phyloP scores from a whole-genome alignment of 2,113 vertebrate genomes.

The Alligator mississippiensis region DNA sequence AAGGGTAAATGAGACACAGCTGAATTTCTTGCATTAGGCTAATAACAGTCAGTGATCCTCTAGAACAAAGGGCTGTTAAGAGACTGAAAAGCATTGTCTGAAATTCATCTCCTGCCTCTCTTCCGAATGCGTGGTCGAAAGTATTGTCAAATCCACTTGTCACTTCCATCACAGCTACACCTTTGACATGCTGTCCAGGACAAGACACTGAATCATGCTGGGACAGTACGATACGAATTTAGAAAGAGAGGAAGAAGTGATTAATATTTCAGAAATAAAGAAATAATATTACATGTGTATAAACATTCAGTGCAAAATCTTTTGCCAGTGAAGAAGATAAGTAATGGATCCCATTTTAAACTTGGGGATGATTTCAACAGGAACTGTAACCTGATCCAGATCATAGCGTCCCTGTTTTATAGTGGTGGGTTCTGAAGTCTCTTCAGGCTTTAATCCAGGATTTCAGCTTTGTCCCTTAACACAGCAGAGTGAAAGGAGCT shows the following conservation, averaged over 20 bases:
- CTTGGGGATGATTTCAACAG: neutral
- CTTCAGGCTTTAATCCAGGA: neutral
- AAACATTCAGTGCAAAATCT: neutral
- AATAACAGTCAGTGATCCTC: conserved; percentile 45
- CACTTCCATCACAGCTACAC: conserved; percentile 38
- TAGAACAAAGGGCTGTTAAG: conserved; percentile 35
- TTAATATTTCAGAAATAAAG: neutral
- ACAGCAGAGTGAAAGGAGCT: neutral
- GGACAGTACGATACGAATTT: neutral
- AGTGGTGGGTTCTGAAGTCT: neutral
- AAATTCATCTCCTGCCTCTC: conserved; percentile 51
- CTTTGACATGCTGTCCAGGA: neutral
- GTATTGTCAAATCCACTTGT: neutral
- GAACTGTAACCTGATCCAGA: rapidly evolving
- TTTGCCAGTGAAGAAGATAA: neutral
- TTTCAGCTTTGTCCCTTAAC: neutral
- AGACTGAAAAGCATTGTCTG: conserved; percentile 33
- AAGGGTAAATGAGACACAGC: conserved; percentile 69
- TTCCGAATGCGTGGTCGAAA: conserved; percentile 1
- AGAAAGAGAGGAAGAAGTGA: neutral
- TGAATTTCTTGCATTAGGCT: conserved; percentile 56
- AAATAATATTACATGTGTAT: neutral
- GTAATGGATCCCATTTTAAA: neutral
- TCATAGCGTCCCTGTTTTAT: neutral
- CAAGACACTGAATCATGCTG: neutral